Evolutionary conservation across 2,113 vertebrate species (phyloP).

Genomic region (Rafetus swinhoei): DNA sequence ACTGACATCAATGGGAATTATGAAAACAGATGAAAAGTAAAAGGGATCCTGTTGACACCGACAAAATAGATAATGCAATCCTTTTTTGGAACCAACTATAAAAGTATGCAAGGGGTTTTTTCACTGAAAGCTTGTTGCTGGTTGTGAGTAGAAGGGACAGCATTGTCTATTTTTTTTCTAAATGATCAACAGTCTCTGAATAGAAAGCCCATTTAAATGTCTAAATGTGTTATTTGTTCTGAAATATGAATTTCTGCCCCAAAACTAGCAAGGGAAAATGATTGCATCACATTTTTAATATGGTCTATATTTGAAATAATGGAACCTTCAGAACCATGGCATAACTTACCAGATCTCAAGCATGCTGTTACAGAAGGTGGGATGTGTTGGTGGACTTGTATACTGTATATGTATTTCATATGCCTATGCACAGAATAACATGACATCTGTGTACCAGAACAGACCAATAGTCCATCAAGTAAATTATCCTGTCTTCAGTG

Average conservation of each 20-base stretch:
- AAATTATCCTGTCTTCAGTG: neutral
- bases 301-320: neutral
- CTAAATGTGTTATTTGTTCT: neutral
- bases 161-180: neutral
- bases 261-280: neutral
- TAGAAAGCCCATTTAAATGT: neutral
- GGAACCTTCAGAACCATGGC: neutral
- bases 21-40: slow-evolving; percentile 26
- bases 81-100: neutral
- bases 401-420: neutral
- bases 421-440: neutral
- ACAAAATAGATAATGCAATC: neutral
- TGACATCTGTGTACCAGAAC: neutral
- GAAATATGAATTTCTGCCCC: neutral
- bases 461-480: neutral
- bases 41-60: neutral
- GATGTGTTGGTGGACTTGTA: neutral
- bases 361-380: neutral
- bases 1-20: neutral
- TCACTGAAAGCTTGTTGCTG: neutral
- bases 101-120: neutral
- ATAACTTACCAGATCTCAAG: neutral
- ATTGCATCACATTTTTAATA: neutral
- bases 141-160: no score
- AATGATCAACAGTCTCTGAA: neutral